Evolutionary conservation across 2,113 vertebrate genomes (phyloP), one percentile per base, ranked within the genome.

Genomic region (Macquaria australasica): DNA sequence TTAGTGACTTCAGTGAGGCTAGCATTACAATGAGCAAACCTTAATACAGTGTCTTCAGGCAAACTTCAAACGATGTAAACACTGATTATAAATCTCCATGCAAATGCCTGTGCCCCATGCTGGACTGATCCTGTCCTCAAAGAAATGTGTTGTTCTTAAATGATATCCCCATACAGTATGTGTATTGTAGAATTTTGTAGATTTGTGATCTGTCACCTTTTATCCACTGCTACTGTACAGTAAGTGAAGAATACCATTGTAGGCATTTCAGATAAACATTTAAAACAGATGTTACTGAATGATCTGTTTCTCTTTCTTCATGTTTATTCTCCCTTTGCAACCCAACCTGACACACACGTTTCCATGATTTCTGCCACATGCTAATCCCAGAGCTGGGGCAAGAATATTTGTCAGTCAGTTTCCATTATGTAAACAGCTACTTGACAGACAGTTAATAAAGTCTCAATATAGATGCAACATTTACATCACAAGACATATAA

Each of bases 21-120:
- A 10, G 14, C 48, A 76, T 72, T 55, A 72, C 25, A 73, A 58
- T 67, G 1, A 58, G 34, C 1, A 60, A 55, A 67, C 15, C 1
- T 23, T 31, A 62, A 50, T 62, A 12, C 31, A 25, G 83, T 31
- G 37, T 60, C 60, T 76, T 43, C 4, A 0, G 39, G 43, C 37
- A 23, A 59, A 77, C 63, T 43, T 59, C 18, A 72, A 67, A 73
- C 25, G 73, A 28, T 70, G 15, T 67, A 6, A 31, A 77, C 41
- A 69, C 20, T 43, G 16, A 67, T 79, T 31, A n/a, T n/a, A 28
- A 71, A 69, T 60, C 48, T 59, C n/a, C 2, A 1, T 70, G 63
- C 10, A 58, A 70, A 74, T 55, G 21, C 5, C 6, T n/a, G 25
- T 11, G 9, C 8, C 18, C 3, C 20, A 23, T 21, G 62, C 20